Evolutionary conservation across 2,888 invertebrate genomes (phyloP).

Genomic region (Scelioninae gen. 1): DNA sequence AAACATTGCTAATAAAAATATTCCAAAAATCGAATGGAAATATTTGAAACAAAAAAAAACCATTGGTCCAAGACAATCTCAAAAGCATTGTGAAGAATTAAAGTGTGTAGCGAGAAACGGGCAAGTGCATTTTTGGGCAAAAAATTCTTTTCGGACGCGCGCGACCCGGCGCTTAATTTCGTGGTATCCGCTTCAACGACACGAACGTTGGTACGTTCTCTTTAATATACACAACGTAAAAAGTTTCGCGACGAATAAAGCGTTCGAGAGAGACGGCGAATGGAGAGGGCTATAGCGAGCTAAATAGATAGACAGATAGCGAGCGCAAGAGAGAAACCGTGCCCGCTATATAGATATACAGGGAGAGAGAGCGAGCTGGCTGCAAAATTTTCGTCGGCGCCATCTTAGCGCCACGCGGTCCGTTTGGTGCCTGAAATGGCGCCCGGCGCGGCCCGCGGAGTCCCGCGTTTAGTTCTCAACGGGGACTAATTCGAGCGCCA

Average conservation of each 20-base stretch:
- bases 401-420: slow-evolving; percentile 36
- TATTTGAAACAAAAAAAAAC: not conserved
- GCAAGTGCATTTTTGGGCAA: slow-evolving; percentile 13
- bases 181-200: slow-evolving; percentile 80
- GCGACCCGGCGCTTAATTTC: slow-evolving; percentile 76
- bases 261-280: slow-evolving; percentile 67
- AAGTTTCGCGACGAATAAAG: slow-evolving; percentile 82
- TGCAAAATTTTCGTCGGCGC: slow-evolving; percentile 53
- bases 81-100: not conserved
- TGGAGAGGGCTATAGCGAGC: slow-evolving; percentile 50
- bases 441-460: not conserved
- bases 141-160: slow-evolving; percentile 37
- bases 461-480: not conserved
- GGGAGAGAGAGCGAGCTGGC: slow-evolving; percentile 32
- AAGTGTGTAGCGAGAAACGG: not conserved
- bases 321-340: slow-evolving; percentile 61
- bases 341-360: slow-evolving; percentile 58
- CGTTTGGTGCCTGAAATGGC: not conserved
- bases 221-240: slow-evolving; percentile 83
- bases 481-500: not conserved
- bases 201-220: slow-evolving; percentile 80
- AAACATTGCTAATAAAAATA: not conserved
- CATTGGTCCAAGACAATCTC: not conserved
- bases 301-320: slow-evolving; percentile 68
- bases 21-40: not conserved